phyloP scores from a whole-genome alignment of 2,113 vertebrate species.

The Perca schrenkii region DNA sequence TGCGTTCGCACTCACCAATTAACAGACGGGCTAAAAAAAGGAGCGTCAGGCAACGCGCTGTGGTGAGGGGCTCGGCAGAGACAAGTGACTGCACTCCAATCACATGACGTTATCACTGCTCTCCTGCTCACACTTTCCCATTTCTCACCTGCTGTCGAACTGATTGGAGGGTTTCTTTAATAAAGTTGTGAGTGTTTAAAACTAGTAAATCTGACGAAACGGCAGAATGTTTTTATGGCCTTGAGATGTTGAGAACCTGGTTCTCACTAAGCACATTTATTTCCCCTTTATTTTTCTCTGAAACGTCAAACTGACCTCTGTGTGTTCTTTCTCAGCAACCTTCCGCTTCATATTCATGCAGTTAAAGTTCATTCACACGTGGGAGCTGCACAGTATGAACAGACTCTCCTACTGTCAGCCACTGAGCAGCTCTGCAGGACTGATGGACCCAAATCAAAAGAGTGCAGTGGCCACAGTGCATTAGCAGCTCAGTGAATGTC shows the following conservation, averaged over 20 bases:
- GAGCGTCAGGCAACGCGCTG: conserved; percentile 21
- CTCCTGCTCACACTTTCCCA: background rate
- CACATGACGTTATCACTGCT: conserved; percentile 16
- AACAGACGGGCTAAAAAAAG: conserved; percentile 77
- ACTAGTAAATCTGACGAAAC: background rate
- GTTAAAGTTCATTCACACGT: conserved; percentile 29
- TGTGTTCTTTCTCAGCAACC: conserved; percentile 24
- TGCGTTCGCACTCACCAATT: conserved; percentile 80
- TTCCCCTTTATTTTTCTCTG: conserved; percentile 48
- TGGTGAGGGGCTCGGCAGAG: conserved; percentile 38
- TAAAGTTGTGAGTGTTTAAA: conserved; percentile 5
- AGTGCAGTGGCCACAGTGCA: conserved; percentile 39
- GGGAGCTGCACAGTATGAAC: conserved; percentile 34
- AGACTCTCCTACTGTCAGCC: conserved; percentile 20
- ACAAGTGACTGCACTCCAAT: background rate
- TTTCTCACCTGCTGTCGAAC: conserved; percentile 40
- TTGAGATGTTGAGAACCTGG: conserved; percentile 8
- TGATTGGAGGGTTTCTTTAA: background rate
- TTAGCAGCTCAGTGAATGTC: conserved; percentile 56
- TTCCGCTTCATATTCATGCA: conserved; percentile 46
- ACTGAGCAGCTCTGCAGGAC: conserved; percentile 46
- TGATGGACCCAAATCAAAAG: conserved; percentile 58
- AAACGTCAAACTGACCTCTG: conserved; percentile 45
- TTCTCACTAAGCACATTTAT: background rate
- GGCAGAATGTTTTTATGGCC: background rate